Evolutionary conservation across 1,140 invertebrate species (phyloP).

Genomic region (Charaxes varanes): DNA sequence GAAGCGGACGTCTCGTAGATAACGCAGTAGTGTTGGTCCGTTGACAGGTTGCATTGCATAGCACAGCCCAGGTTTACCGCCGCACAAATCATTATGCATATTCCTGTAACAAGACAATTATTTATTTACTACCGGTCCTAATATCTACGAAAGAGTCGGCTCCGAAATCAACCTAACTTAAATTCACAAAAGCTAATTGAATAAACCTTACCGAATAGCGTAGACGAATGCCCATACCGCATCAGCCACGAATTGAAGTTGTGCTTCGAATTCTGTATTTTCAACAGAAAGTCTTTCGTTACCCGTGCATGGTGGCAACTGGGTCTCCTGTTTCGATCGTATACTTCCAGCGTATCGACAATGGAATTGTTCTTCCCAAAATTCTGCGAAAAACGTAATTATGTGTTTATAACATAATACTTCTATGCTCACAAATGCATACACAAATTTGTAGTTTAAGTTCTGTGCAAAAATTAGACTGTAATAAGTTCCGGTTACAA

Average conservation of each 20-base stretch:
- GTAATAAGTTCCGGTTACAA: too few relatives aligned
- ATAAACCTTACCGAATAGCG: slow-evolving; percentile 80
- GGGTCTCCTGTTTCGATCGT: slow-evolving; percentile 85
- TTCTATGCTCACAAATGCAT: too few relatives aligned
- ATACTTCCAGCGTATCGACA: slow-evolving; percentile 86
- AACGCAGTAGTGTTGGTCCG: slow-evolving; percentile 87
- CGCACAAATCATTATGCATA: slow-evolving; percentile 89
- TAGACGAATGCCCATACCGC: slow-evolving; percentile 93
- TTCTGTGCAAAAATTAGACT: too few relatives aligned
- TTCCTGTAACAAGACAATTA: slow-evolving; percentile 74
- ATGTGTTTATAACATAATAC: too few relatives aligned
- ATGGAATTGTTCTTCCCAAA: slow-evolving; percentile 94
- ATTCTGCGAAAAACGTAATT: too few relatives aligned
- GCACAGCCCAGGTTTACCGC: slow-evolving; percentile 83
- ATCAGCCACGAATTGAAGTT: slow-evolving; percentile 95
- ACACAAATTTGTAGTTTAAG: too few relatives aligned
- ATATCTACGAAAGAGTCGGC: too few relatives aligned
- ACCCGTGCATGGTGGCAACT: slow-evolving; percentile 82
- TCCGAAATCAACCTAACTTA: too few relatives aligned
- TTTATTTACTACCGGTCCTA: too few relatives aligned
- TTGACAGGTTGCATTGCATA: slow-evolving; percentile 91
- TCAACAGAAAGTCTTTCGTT: slow-evolving; percentile 81
- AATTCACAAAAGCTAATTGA: background rate
- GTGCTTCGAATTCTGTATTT: slow-evolving; percentile 89
- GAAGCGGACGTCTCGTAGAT: slow-evolving; percentile 83